These are phyloP conservation scores for Mormyrus hasselquistii DNA, from an alignment of 2,797 vertebrate species.

Conservation along the genomic window DNA sequence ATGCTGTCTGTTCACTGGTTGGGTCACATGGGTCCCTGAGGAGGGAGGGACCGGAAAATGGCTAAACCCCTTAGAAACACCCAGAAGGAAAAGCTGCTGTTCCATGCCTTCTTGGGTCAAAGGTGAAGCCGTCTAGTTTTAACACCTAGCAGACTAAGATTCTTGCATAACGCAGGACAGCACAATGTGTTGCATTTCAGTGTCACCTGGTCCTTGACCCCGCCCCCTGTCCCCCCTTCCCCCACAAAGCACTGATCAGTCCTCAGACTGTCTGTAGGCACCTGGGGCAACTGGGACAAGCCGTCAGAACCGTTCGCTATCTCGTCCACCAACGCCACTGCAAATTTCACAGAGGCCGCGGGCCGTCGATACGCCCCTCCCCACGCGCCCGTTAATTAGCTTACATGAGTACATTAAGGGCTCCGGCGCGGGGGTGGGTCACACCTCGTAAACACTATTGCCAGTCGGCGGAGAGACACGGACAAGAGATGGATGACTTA, in stretches of 20 bases:
- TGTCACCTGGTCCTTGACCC: background rate
- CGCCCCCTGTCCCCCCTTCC: background rate
- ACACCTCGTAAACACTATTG: conserved; percentile 15
- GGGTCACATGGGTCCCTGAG: background rate
- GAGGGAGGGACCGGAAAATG: background rate
- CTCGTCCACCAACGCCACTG: background rate
- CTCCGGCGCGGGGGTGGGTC: background rate
- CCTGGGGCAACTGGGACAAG: background rate
- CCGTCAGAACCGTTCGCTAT: background rate
- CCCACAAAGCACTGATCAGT: background rate
- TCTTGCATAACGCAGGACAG: background rate
- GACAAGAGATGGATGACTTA: conserved; percentile 9
- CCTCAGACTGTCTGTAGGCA: background rate
- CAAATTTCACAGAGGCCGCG: background rate
- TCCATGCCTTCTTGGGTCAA: background rate
- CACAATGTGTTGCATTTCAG: background rate
- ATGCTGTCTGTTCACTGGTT: background rate
- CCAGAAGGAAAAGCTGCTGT: background rate
- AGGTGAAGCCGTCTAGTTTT: background rate
- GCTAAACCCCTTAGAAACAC: background rate
- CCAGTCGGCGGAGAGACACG: background rate
- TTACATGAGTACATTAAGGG: background rate
- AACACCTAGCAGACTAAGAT: background rate
- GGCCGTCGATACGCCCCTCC: background rate
- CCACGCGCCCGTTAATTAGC: conserved; percentile 1